These are phyloP conservation scores for Pituophis catenifer DNA, from an alignment of 2,113 vertebrate species.

Conservation along the genomic window DNA sequence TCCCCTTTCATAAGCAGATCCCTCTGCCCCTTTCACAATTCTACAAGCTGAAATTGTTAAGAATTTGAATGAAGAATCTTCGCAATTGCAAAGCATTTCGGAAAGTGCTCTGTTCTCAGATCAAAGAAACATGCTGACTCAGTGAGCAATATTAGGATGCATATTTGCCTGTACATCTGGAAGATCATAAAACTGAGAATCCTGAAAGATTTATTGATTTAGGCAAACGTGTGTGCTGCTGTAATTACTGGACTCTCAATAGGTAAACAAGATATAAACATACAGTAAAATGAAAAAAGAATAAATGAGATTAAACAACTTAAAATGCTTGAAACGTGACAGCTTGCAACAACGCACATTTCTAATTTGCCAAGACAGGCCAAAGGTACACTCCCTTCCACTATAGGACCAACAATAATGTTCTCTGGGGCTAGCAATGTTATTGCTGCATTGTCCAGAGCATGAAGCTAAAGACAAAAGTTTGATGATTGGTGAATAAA, in stretches of 20 bases:
- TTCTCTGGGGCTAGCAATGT: not conserved
- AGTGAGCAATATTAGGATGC: not conserved
- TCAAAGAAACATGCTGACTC: not conserved
- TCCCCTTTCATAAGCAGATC: not conserved
- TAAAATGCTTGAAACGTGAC: not conserved
- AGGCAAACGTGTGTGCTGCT: not conserved
- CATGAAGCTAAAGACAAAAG: not conserved
- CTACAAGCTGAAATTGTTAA: not conserved
- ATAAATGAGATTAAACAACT: not conserved
- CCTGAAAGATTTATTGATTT: not conserved
- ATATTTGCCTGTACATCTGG: not conserved
- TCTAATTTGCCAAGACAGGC: not conserved
- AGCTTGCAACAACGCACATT: not conserved
- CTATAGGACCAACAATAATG: not conserved
- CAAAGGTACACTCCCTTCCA: not conserved
- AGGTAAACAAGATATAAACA: not conserved
- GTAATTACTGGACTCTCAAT: not conserved
- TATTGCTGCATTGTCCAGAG: not conserved
- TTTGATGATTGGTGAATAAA: not conserved
- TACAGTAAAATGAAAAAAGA: not conserved
- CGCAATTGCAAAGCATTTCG: not conserved
- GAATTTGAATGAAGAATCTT: slow-evolving; percentile 8
- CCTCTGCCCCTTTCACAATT: not conserved
- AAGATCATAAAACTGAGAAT: not conserved
- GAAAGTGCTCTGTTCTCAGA: not conserved